Base-by-base conservation (phyloP, 2,888 invertebrate genomes). In the Phlogophora meticulosa region DNA sequence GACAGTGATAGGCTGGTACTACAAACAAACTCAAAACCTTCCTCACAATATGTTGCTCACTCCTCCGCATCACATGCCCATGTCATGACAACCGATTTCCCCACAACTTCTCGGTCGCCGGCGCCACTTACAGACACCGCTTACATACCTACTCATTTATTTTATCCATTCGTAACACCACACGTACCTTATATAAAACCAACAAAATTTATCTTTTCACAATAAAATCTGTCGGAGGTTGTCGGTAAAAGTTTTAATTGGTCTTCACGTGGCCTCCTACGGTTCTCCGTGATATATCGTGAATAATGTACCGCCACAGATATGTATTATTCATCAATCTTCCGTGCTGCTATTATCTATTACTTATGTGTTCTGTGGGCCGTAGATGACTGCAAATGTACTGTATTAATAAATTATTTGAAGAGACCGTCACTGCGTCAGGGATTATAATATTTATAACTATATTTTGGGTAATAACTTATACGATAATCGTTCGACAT, bases 321-420 rank as follows among this genome's bases (percentile, higher is more conserved):
- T 69, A 84, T 84, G 79, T 83, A 80, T 83, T 82, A 82, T 78
- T 84, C 83, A 84, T 83, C 78, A 82, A 83, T 82, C 83, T 80
- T 73, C 72, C 66, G 51, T 52, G 34, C 51, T 61, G 61, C 57
- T 77, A 81, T 81, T 78, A 76, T 63, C 65, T 69, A 67, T 74
- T 64, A 72, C 72, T 80, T 72, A 72, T 78, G 69, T 79, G 74
- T 78, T 80, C 66, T 81, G 68, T 38, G 72, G 74, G 66, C 59
- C 55, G 71, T 70, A 72, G 71, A 72, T 76, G 61, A 69, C 61
- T 75, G 57, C 61, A 63, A 72, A 68, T 83, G 74, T 59, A 58
- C 69, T 51, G 62, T 13, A 62, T 73, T 57, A 67, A 79, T 74
- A 71, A 56, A 78, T 73, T 78, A 80, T 77, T 64, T 57, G 65